These are phyloP conservation scores for Peromyscus aztecus DNA, from an alignment of 2,797 vertebrate genomes.

Conservation along the genomic window DNA sequence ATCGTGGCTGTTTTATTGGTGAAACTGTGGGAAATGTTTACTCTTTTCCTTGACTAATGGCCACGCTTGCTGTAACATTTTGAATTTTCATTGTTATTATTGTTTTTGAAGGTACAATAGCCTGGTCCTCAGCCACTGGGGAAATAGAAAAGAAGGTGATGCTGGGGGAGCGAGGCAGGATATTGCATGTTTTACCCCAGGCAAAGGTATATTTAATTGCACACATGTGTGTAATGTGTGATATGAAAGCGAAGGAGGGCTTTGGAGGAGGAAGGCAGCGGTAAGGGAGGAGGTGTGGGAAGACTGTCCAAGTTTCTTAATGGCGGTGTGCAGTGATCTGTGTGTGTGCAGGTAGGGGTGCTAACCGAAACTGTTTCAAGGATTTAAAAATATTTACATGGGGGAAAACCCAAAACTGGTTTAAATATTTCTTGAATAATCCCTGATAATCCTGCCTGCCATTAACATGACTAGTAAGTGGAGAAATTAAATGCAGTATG, in stretches of 20 bases:
- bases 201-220: not conserved
- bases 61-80: not conserved
- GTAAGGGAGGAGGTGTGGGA: not conserved
- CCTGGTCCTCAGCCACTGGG: not conserved
- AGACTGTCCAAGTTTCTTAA: not conserved
- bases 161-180: not conserved
- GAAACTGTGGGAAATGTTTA: not conserved
- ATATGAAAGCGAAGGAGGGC: not conserved
- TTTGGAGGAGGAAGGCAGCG: accelerated
- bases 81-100: not conserved
- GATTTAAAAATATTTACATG: not conserved
- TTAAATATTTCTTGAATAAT: slow-evolving; percentile 8
- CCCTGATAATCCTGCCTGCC: not conserved
- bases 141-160: not conserved
- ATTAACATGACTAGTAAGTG: not conserved
- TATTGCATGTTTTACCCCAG: not conserved
- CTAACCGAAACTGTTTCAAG: not conserved
- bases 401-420: not conserved
- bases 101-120: not conserved
- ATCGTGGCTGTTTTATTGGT: not conserved
- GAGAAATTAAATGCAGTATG: not conserved
- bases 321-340: not conserved
- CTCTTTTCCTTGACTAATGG: not conserved
- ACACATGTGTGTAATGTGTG: not conserved
- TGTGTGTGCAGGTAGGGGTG: not conserved